Percentiles rank a stretch among this genome's conserved stretches.
Evolutionary conservation across 2,113 vertebrate species (phyloP).

Genomic region (Oophaga pumilio): DNA sequence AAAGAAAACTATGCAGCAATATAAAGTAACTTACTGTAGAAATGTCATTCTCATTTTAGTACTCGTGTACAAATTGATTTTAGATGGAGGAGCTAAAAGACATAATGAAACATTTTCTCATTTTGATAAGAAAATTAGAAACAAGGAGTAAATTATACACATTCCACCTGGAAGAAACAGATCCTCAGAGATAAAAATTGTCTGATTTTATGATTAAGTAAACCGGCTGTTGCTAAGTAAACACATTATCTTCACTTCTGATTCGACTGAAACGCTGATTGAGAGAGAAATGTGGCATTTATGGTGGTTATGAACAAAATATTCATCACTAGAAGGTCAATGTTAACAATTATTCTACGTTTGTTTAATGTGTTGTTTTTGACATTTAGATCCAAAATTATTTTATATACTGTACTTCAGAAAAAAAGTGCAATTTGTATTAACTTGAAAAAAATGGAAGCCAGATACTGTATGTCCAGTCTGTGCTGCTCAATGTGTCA

Average conservation of each 20-base stretch:
- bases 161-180: conserved; percentile 4
- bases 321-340: background rate
- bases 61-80: background rate
- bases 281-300: background rate
- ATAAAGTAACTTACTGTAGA: background rate
- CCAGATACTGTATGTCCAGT: too few species aligned
- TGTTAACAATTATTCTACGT: background rate
- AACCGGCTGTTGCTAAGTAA: background rate
- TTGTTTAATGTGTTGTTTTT: background rate
- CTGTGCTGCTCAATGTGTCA: too few species aligned
- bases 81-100: background rate
- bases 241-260: background rate
- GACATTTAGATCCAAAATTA: background rate
- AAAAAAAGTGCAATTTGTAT: too few species aligned
- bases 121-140: conserved; percentile 2
- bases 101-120: background rate
- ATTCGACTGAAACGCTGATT: background rate
- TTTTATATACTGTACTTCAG: background rate
- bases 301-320: background rate
- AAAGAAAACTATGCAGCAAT: background rate
- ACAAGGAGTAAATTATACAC: background rate
- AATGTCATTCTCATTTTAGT: background rate
- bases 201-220: background rate
- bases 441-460: too few species aligned
- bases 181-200: conserved; percentile 5